Percentiles rank a stretch among this genome's conserved stretches.
Conservation (phyloP, 2,888 invertebrate genomes). For the Dasysyrphus tricinctus region DNA sequence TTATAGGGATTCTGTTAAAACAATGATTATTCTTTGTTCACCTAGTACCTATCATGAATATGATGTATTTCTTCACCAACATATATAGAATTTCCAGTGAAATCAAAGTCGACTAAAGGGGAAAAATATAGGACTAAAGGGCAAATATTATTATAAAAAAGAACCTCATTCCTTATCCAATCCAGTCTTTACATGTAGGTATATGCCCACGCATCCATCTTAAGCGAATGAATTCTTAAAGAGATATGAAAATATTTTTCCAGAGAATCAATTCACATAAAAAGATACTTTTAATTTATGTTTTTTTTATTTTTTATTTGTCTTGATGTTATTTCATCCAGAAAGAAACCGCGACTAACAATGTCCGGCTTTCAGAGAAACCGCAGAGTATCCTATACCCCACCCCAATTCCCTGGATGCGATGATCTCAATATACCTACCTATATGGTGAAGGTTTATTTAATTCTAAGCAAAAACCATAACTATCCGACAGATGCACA, state of each 20-base stretch:
- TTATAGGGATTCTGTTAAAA: constrained; percentile 12
- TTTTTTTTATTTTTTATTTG: constrained; percentile 5
- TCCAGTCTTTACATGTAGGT: background rate
- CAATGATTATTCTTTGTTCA: constrained; percentile 67
- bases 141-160: constrained; percentile 19
- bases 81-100: constrained; percentile 56
- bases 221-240: constrained; percentile 28
- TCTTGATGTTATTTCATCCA: constrained; percentile 66
- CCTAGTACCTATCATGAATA: constrained; percentile 18
- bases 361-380: constrained; percentile 75
- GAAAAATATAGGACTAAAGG: constrained; percentile 35
- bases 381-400: constrained; percentile 41
- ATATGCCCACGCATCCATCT: constrained; percentile 30
- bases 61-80: background rate
- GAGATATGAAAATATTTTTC: constrained; percentile 57
- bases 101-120: constrained; percentile 48
- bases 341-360: constrained; percentile 73
- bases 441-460: constrained; percentile 29
- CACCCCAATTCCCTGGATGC: constrained; percentile 9
- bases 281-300: constrained; percentile 43
- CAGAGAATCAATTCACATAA: constrained; percentile 65
- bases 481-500: constrained; percentile 48
- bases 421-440: constrained; percentile 38
- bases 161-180: constrained; percentile 1
- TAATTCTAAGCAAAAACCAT: constrained; percentile 24